Evolutionary conservation across 2,113 vertebrate species (phyloP).

Genomic region (Engystomops pustulosus): DNA sequence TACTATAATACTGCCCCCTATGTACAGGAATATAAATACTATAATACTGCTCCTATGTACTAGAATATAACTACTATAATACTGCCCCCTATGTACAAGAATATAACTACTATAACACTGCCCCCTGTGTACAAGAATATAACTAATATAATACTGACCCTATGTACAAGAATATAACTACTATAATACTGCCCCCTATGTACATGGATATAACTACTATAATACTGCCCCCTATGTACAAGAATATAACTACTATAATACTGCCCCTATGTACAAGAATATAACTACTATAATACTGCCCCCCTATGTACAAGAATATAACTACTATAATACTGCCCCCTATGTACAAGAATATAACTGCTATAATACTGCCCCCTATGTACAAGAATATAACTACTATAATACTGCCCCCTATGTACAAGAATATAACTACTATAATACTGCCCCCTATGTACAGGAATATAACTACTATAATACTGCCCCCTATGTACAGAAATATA

Average conservation of each 20-base stretch:
- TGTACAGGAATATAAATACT: neutral
- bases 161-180: conserved; percentile 13
- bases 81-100: neutral
- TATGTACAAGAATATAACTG: neutral
- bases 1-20: too few species aligned
- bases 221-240: neutral
- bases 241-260: neutral
- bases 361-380: neutral
- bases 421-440: conserved; percentile 17
- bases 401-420: conserved; percentile 1
- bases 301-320: neutral
- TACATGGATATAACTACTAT: too few species aligned
- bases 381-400: neutral
- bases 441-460: neutral
- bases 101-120: conserved; percentile 10
- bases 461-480: conserved; percentile 13
- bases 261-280: neutral
- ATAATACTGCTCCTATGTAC: conserved; percentile 6
- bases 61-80: conserved; percentile 14
- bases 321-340: neutral
- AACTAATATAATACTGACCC: neutral
- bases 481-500: neutral
- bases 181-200: neutral
- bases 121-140: neutral
- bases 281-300: conserved; percentile 1